Evolutionary conservation across 1,140 invertebrate species (phyloP), one percentile per base, ranked within the genome.

Genomic region (Arctopsyche grandis): DNA sequence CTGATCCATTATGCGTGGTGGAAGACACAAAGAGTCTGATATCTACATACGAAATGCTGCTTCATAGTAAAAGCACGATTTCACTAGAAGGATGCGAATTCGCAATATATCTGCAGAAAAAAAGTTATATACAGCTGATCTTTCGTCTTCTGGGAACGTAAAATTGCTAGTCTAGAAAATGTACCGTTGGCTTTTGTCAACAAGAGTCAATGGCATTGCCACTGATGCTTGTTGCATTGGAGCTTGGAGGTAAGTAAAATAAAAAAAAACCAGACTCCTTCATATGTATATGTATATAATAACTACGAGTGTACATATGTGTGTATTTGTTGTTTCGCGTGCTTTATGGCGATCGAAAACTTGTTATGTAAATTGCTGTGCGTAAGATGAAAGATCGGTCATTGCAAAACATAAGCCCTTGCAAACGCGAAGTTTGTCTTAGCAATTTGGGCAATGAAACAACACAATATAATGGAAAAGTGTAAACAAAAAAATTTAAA

Each of bases 131-230:
- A 3, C 63, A 66, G 63, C 63, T 66, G 63, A 66, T 66, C 63
- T 9, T 26, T 22, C 7, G 3, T 19, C 21, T 66, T 66, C 22
- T 22, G 48, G 48, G 48, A 52, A 52, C 16, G 48, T 16, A 16
- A 52, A 52, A 52, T 52, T 14, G 16, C 10, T 12, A 9, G 63
- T 19, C 21, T 9, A 60, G 58, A 12, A 26, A 66, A 26, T 66
- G 21, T 66, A 66, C 63, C 63, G 63, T 66, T 66, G 63, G 9
- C 22, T 66, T 60, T 60, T 60, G 58, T 60, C 58, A 60, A 60
- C 63, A 26, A 24, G 21, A 66, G 63, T 66, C 63, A 66, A 66
- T 26, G 63, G 22, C 63, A 66, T 10, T 66, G 9, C 10, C 58
- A 60, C 58, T 66, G 63, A 14, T 29, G 21, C 24, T 26, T 14